These are phyloP conservation scores for Poecilia velifera DNA, from an alignment of 2,797 vertebrate species.

Conservation along the genomic window DNA sequence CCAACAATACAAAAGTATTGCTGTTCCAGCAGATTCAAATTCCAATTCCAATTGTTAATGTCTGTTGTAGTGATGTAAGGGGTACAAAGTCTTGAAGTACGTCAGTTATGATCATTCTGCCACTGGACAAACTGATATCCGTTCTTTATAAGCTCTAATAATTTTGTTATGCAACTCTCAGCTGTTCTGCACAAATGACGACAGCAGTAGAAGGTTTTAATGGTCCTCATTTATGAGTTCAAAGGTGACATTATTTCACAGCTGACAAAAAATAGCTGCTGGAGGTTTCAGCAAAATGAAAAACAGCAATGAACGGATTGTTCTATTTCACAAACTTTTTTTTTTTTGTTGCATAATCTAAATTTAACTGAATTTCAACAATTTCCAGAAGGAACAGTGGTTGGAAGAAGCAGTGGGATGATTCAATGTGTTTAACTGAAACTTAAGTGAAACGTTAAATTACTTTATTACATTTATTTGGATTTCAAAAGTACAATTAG, in stretches of 20 bases:
- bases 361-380: no score
- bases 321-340: no score
- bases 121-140: not conserved
- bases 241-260: not conserved
- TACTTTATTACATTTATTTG: not conserved
- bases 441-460: no score
- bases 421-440: no score
- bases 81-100: not conserved
- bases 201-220: not conserved
- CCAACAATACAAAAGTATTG: not conserved
- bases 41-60: not conserved
- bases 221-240: not conserved
- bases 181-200: not conserved
- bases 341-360: no score
- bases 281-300: no score
- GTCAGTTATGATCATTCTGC: not conserved
- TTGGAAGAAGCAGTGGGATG: no score
- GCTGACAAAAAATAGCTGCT: no score
- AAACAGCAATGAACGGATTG: no score
- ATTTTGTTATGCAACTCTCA: not conserved
- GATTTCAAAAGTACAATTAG: not conserved
- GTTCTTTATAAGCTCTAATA: not conserved
- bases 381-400: no score
- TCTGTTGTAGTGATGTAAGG: not conserved
- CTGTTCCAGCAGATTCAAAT: not conserved